phyloP scores from a whole-genome alignment of 2,113 vertebrate species.

The Gobio gobio region DNA sequence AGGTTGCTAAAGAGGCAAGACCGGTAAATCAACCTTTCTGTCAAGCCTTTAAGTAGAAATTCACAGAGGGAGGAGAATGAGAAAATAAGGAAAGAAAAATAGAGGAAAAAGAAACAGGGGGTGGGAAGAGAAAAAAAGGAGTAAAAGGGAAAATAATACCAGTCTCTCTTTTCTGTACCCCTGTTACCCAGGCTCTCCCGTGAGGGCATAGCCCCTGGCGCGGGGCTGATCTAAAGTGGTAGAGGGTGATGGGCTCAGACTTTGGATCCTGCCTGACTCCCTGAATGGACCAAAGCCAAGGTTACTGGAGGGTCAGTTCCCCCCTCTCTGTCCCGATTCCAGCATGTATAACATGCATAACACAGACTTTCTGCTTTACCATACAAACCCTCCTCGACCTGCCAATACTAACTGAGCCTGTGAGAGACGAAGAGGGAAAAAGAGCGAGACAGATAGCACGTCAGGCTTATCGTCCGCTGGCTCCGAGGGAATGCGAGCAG shows the following conservation, averaged over 20 bases:
- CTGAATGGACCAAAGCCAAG: constrained; percentile 61
- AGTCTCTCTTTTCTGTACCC: constrained; percentile 13
- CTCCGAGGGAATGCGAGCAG: constrained; percentile 61
- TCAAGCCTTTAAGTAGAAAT: constrained; percentile 29
- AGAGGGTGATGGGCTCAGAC: constrained; percentile 34
- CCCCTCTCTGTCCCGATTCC: constrained; percentile 10
- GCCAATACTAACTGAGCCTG: constrained; percentile 50
- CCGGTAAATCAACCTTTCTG: constrained; percentile 39
- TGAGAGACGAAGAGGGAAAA: constrained; percentile 20
- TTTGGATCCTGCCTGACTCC: constrained; percentile 53
- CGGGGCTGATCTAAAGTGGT: constrained; percentile 17
- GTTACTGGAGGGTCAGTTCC: constrained; percentile 58
- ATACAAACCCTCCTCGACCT: constrained; percentile 37
- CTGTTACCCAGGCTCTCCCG: constrained; percentile 27
- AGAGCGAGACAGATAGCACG: constrained; percentile 56
- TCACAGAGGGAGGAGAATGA: background rate
- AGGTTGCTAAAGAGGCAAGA: constrained; percentile 48
- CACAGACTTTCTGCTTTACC: constrained; percentile 34
- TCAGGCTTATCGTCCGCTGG: constrained; percentile 60
- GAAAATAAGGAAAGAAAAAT: constrained; percentile 64
- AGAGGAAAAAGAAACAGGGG: background rate
- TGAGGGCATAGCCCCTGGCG: constrained; percentile 8
- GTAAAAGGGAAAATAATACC: constrained; percentile 5
- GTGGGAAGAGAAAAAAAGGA: background rate
- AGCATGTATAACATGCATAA: constrained; percentile 36